Conservation (phyloP, 2,113 vertebrate species). For the Corythaixoides concolor region DNA sequence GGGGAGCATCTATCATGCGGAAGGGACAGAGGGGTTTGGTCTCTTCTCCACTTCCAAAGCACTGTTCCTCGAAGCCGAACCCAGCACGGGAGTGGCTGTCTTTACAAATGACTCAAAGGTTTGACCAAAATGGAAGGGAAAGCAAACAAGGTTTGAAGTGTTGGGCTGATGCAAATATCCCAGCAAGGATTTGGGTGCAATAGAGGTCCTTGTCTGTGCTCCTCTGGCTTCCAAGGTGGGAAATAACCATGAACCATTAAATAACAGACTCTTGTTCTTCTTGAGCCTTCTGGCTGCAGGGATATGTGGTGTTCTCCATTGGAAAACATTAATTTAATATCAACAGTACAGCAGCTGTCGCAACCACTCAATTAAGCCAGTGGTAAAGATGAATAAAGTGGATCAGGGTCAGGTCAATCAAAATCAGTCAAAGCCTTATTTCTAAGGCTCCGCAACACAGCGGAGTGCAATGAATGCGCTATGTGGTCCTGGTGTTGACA, state of each 20-base stretch:
- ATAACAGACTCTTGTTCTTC: neutral
- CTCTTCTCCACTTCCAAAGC: neutral
- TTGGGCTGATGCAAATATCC: neutral
- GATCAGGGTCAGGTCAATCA: slow-evolving; percentile 60
- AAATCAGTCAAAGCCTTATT: slow-evolving; percentile 20
- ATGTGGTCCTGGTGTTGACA: neutral
- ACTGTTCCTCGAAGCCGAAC: accelerated
- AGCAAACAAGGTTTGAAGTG: neutral
- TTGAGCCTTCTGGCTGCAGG: neutral
- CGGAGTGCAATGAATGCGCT: neutral
- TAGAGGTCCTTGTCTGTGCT: neutral
- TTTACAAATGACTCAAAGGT: neutral
- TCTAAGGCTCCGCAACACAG: neutral
- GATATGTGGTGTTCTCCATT: neutral
- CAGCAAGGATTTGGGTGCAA: neutral
- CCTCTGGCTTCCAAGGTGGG: neutral
- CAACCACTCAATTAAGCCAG: neutral
- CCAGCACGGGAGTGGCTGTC: neutral
- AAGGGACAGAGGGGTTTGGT: neutral
- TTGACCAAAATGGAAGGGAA: neutral
- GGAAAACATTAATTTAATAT: neutral
- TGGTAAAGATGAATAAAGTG: slow-evolving; percentile 55
- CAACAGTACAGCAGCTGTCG: neutral
- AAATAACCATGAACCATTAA: neutral
- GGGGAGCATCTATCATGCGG: neutral